A percentile compares a stretch with the other conserved stretches of the same genome.
These are phyloP conservation scores for Leptopilina drosophilae DNA, from an alignment of 2,888 invertebrate species.

Conservation along the genomic window DNA sequence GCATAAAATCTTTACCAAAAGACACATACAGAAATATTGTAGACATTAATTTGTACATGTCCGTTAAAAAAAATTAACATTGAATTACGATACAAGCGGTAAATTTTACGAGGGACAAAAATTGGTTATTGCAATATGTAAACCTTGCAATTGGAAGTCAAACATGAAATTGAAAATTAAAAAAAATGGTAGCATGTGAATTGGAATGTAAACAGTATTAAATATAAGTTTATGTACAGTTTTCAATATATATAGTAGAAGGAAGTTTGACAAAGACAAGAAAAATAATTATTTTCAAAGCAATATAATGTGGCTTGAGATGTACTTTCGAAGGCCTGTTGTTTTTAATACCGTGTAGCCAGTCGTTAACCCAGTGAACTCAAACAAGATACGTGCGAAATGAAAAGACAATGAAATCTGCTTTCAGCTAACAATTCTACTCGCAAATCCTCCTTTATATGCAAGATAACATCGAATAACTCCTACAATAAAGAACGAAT, in stretches of 20 bases:
- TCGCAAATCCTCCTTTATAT: conserved; percentile 40
- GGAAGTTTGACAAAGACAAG: conserved; percentile 39
- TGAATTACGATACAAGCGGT: neutral
- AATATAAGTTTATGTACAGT: conserved; percentile 15
- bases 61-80: conserved; percentile 5
- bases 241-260: conserved; percentile 34
- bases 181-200: conserved; percentile 30
- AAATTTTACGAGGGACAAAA: conserved; percentile 6
- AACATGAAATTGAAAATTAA: conserved; percentile 13
- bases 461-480: conserved; percentile 26
- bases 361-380: conserved; percentile 52
- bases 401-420: conserved; percentile 49
- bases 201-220: conserved; percentile 38
- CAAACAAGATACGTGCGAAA: conserved; percentile 46
- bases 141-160: conserved; percentile 9
- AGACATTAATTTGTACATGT: conserved; percentile 1
- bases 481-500: conserved; percentile 27
- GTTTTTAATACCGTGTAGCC: conserved; percentile 43
- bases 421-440: conserved; percentile 35
- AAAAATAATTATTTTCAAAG: conserved; percentile 35
- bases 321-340: conserved; percentile 42
- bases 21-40: neutral
- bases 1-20: conserved; percentile 10
- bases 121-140: conserved; percentile 6
- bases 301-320: conserved; percentile 11